A percentile compares a stretch with the other conserved stretches of the same genome.
Evolutionary conservation across 2,113 vertebrate genomes (phyloP).

Genomic region (Suncus etruscus): DNA sequence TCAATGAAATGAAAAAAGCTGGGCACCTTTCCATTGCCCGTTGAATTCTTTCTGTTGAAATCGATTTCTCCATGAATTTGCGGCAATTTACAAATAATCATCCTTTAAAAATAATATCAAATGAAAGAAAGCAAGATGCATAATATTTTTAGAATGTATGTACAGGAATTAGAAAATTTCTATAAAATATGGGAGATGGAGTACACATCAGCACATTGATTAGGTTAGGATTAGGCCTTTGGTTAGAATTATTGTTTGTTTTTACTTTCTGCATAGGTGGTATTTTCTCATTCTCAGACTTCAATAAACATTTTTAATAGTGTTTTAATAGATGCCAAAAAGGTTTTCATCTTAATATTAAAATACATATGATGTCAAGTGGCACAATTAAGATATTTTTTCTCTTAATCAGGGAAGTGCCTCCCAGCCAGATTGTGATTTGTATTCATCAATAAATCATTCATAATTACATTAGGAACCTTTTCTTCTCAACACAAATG

Average conservation of each 20-base stretch:
- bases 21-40: background rate
- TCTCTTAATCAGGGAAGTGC: background rate
- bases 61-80: background rate
- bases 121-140: background rate
- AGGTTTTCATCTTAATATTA: conserved; percentile 22
- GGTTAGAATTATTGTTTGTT: background rate
- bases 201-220: background rate
- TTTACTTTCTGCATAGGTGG: conserved; percentile 2
- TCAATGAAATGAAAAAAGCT: background rate
- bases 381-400: background rate
- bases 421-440: background rate
- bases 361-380: background rate
- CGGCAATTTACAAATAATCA: background rate
- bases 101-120: background rate
- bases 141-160: background rate
- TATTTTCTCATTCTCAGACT: background rate
- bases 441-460: conserved; percentile 17
- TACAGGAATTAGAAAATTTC: background rate
- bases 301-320: conserved; percentile 9
- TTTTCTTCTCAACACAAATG: conserved; percentile 45
- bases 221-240: background rate
- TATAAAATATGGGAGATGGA: background rate
- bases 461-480: conserved; percentile 36
- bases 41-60: conserved; percentile 9
- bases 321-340: conserved; percentile 27